A percentile compares a stretch with the other conserved stretches of the same genome.
These are phyloP conservation scores for Monochamus alternatus DNA, from an alignment of 2,888 invertebrate species.

Conservation along the genomic window DNA sequence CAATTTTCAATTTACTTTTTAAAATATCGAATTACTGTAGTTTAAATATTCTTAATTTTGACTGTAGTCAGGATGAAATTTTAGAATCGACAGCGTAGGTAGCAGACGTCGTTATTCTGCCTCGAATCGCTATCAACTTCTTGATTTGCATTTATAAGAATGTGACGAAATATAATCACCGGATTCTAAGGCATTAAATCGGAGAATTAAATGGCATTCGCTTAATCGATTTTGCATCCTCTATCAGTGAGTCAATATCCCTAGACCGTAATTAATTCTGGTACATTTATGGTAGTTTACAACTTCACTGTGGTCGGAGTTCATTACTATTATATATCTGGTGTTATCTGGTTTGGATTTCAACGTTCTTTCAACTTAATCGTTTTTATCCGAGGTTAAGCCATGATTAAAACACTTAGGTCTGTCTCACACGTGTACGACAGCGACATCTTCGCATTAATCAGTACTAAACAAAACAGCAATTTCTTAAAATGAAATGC, in stretches of 20 bases:
- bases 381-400: too few species aligned
- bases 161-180: slow-evolving; percentile 2
- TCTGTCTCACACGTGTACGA: too few species aligned
- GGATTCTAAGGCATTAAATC: background rate
- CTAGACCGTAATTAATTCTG: background rate
- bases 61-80: background rate
- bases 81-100: background rate
- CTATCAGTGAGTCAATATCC: background rate
- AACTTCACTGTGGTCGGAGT: too few species aligned
- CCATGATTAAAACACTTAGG: too few species aligned
- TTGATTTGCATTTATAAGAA: background rate
- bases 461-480: too few species aligned
- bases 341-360: too few species aligned
- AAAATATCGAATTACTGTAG: too few species aligned
- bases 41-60: background rate
- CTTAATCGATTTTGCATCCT: background rate
- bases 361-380: too few species aligned
- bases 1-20: too few species aligned
- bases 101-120: background rate
- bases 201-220: background rate
- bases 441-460: too few species aligned
- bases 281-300: background rate
- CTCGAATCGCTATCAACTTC: background rate
- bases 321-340: too few species aligned
- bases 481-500: too few species aligned